Conservation (phyloP, 2,888 invertebrate species). For the Drosophila mercatorum region DNA sequence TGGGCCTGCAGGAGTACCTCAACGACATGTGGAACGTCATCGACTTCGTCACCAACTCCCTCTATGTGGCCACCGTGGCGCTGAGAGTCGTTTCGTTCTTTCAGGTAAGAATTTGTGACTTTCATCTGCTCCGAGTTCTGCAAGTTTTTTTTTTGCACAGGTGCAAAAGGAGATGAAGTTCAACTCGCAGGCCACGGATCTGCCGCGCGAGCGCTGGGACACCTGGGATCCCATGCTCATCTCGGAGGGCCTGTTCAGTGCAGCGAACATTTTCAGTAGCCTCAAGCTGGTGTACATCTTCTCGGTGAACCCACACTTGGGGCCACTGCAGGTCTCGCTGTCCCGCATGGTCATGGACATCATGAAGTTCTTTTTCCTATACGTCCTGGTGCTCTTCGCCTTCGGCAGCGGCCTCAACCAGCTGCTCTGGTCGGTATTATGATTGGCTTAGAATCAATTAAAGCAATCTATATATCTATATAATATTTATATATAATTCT, state of each 20-base stretch:
- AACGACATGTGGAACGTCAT: constrained; percentile 99
- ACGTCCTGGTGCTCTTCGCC: constrained; percentile 95
- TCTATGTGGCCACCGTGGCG: constrained; percentile 98
- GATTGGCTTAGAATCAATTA: background rate
- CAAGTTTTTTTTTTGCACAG: constrained; percentile 81
- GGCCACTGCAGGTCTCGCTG: constrained; percentile 95
- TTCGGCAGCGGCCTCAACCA: constrained; percentile 93
- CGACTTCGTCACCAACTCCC: constrained; percentile 98
- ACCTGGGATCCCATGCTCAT: constrained; percentile 99
- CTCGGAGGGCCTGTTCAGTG: constrained; percentile 98
- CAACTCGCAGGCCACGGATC: constrained; percentile 87
- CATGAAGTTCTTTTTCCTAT: constrained; percentile 97
- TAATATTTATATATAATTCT: background rate
- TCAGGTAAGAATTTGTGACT: constrained; percentile 87
- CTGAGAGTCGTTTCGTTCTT: constrained; percentile 97
- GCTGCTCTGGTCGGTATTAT: constrained; percentile 80
- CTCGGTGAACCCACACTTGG: constrained; percentile 98
- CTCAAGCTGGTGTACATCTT: constrained; percentile 98
- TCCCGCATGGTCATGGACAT: constrained; percentile 98
- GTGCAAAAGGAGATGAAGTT: constrained; percentile 90
- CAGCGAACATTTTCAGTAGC: constrained; percentile 96
- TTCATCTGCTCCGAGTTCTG: background rate
- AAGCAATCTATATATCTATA: background rate
- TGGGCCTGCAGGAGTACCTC: constrained; percentile 97
- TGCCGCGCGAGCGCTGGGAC: constrained; percentile 96